These are phyloP conservation scores for Ondatra zibethicus DNA, from an alignment of 2,113 vertebrate genomes.

Conservation along the genomic window DNA sequence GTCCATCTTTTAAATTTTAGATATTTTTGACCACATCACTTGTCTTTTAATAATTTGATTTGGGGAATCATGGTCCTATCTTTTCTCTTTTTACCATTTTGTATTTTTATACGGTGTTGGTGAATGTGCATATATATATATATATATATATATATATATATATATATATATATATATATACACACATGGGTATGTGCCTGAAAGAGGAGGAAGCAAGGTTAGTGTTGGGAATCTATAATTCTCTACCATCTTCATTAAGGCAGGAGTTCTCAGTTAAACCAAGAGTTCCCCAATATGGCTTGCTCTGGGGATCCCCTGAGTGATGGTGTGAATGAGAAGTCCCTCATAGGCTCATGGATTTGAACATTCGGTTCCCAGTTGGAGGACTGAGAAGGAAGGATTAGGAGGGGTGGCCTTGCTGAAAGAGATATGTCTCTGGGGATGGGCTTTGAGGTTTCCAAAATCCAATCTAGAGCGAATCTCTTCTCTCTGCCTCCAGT, in stretches of 20 bases:
- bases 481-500: not conserved
- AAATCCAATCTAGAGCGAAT: not conserved
- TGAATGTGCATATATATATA: not conserved
- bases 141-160: no score
- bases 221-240: not conserved
- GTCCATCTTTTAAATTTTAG: conserved; percentile 22
- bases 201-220: not conserved
- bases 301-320: not conserved
- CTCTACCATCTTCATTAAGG: not conserved
- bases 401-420: not conserved
- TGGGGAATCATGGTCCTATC: not conserved
- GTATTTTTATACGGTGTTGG: not conserved
- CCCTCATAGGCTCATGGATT: not conserved
- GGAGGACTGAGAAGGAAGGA: not conserved
- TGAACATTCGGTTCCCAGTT: not conserved
- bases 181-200: not conserved
- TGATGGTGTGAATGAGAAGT: not conserved
- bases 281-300: not conserved
- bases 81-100: not conserved
- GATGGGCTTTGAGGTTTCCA: not conserved
- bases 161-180: no score
- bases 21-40: not conserved
- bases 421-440: not conserved
- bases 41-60: not conserved
- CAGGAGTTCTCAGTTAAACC: not conserved